Base-by-base conservation (phyloP, 2,888 invertebrate genomes). In the Mesopsocus fuscifrons region DNA sequence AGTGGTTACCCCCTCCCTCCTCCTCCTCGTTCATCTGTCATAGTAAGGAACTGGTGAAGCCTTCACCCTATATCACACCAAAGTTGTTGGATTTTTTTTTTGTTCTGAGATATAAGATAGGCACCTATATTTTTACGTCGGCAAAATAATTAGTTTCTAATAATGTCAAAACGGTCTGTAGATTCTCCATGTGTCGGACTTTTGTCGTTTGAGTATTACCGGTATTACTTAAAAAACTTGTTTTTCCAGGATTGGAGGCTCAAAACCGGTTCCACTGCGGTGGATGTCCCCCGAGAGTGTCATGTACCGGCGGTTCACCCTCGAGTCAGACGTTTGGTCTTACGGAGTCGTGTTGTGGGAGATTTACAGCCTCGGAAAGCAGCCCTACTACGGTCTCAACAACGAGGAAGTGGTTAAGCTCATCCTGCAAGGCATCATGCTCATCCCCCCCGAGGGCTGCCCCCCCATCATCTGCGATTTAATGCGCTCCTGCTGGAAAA, bases 221-320 rank as follows among this genome's bases (percentile, higher is more conserved):
- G n/a, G n/a, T n/a, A n/a, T n/a, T n/a, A n/a, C n/a, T n/a, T n/a
- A n/a, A n/a, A n/a, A n/a, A n/a, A n/a, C n/a, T n/a, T n/a, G n/a
- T n/a, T n/a, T 30, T 43, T 44, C 1, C 34, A 55, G 55, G 18
- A 79, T 83, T 62, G 82, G 82, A 2, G 83, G 84, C 2, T 78
- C 79, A 22, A 64, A 82, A 38, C 67, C 84, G 42, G 68, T 91
- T 55, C 91, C 92, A 1, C 80, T 94, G 1, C 71, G 92, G n/a
- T 94, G 92, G 92, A 89, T 92, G 89, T 80, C 91, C 0, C 87
- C 88, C 0, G 92, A 94, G 61, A 82, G 87, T 51, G 79, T 92
- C 31, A 70, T 87, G 47, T 89, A 84, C 55, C 88, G 87, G 18
- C 73, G 84, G 38, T 91, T 87, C 59, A 87, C 87, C 0, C 71